Percentiles rank a stretch among this genome's conserved stretches.
phyloP scores from a whole-genome alignment of 2,888 invertebrate species.

The Stenodera caucasica region DNA sequence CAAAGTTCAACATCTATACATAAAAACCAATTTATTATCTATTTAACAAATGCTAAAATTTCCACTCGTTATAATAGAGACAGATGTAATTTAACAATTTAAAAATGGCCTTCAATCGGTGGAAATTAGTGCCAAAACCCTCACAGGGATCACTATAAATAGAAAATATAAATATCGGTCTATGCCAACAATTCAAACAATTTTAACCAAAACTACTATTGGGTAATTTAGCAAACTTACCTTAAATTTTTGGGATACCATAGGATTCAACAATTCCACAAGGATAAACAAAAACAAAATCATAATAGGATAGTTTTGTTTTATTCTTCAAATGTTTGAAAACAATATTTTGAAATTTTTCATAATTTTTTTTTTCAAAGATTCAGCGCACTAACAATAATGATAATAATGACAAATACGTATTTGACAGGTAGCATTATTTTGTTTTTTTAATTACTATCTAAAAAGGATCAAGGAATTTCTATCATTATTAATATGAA shows the following conservation, averaged over 20 bases:
- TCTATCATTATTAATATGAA: neutral
- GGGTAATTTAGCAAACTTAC: too few relatives aligned
- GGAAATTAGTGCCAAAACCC: neutral
- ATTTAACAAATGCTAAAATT: neutral
- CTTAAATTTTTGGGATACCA: too few relatives aligned
- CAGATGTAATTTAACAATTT: neutral
- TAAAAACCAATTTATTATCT: neutral
- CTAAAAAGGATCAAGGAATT: neutral
- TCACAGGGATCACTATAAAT: neutral
- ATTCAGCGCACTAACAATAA: slow-evolving; percentile 39
- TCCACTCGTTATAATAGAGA: neutral
- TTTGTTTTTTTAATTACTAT: neutral
- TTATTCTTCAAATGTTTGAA: slow-evolving; percentile 46
- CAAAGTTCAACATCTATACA: neutral
- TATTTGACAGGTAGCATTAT: slow-evolving; percentile 40
- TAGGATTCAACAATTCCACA: too few relatives aligned
- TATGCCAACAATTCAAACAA: too few relatives aligned
- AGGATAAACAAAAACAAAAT: slow-evolving; percentile 17
- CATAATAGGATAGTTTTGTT: slow-evolving; percentile 44
- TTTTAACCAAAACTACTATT: slow-evolving; percentile 23
- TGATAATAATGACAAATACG: slow-evolving; percentile 28
- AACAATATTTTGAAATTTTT: slow-evolving; percentile 46
- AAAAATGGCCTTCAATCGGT: neutral
- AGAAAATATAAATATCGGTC: neutral
- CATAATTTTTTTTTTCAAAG: slow-evolving; percentile 36